phyloP scores from a whole-genome alignment of 2,888 invertebrate genomes.

The Yponomeuta cagnagella region DNA sequence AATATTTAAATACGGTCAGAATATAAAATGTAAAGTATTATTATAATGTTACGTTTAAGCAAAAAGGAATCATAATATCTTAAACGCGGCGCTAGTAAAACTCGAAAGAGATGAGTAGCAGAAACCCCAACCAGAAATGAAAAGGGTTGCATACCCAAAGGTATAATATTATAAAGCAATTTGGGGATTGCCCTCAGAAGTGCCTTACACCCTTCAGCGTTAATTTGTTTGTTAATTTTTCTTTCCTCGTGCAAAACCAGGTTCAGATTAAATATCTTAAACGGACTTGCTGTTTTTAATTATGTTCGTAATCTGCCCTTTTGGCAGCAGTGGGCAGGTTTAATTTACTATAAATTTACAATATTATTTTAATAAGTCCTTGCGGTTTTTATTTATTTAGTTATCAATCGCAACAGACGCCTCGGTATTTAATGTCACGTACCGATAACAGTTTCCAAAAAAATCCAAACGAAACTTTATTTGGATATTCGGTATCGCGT shows the following conservation, averaged over 20 bases:
- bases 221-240: constrained; percentile 68
- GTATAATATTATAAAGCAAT: constrained; percentile 54
- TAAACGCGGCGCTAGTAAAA: neutral
- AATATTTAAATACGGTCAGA: neutral
- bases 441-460: too few species aligned
- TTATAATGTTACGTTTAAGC: neutral
- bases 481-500: too few species aligned
- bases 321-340: neutral
- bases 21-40: neutral
- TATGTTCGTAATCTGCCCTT: neutral
- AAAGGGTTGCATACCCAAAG: constrained; percentile 38
- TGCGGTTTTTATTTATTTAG: too few species aligned
- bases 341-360: too few species aligned
- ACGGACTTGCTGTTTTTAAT: too few species aligned
- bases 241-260: constrained; percentile 23
- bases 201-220: constrained; percentile 58
- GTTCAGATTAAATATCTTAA: neutral
- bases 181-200: constrained; percentile 41
- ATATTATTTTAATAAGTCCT: too few species aligned
- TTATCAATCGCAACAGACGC: too few species aligned
- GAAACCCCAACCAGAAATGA: constrained; percentile 29
- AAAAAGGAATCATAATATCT: neutral
- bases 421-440: too few species aligned
- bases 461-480: too few species aligned
- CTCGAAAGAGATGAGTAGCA: neutral